phyloP scores from a whole-genome alignment of 2,797 vertebrate species.

The Pipistrellus pygmaeus region DNA sequence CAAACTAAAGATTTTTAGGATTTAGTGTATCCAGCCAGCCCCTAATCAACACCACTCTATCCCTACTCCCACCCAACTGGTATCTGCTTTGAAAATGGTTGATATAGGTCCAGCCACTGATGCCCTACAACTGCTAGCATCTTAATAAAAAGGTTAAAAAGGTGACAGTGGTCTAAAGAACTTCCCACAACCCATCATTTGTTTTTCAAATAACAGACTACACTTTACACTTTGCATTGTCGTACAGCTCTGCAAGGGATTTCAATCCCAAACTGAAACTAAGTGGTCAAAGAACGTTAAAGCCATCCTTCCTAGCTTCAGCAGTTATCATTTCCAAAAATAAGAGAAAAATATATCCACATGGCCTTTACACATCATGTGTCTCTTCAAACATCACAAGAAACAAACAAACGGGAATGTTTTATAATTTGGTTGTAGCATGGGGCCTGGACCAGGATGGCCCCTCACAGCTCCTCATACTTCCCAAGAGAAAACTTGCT shows the following conservation, averaged over 20 bases:
- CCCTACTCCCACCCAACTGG: background rate
- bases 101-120: background rate
- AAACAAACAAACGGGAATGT: background rate
- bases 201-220: background rate
- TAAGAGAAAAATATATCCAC: background rate
- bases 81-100: constrained; percentile 23
- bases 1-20: background rate
- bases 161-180: background rate
- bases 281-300: background rate
- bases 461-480: background rate
- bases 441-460: background rate
- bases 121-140: background rate
- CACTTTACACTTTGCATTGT: background rate
- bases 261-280: constrained; percentile 2
- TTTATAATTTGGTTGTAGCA: background rate
- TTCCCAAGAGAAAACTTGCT: background rate
- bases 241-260: constrained; percentile 28
- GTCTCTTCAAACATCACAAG: background rate
- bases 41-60: background rate
- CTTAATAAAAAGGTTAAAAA: background rate
- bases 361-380: background rate
- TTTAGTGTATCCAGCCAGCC: background rate
- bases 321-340: constrained; percentile 36
- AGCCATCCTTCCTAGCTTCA: background rate
- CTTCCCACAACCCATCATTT: background rate